A percentile compares a stretch with the other conserved stretches of the same genome.
Conservation (phyloP, 2,888 invertebrate species). For the Polyommatus icarus region DNA sequence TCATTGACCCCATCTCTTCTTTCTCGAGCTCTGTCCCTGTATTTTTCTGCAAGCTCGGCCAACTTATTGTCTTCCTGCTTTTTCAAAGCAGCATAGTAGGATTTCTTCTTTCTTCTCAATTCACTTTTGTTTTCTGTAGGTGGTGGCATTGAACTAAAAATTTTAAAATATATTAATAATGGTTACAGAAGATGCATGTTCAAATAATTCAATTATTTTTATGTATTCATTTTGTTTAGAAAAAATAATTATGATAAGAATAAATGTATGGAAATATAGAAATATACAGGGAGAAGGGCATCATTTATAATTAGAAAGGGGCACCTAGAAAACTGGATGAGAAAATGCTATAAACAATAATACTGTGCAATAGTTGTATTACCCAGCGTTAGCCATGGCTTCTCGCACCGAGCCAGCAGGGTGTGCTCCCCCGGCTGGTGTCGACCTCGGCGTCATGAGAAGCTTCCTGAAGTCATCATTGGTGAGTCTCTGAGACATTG, state of each 20-base stretch:
- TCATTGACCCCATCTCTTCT: conserved; percentile 93
- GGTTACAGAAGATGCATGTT: neutral
- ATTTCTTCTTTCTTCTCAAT: conserved; percentile 94
- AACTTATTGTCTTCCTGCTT: conserved; percentile 97
- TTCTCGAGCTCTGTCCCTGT: conserved; percentile 94
- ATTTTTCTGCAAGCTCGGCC: conserved; percentile 96
- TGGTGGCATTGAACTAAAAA: conserved; percentile 68
- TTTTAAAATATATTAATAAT: conserved; percentile 39
- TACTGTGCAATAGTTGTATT: conserved; percentile 41
- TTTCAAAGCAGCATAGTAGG: conserved; percentile 95
- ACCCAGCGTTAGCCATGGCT: conserved; percentile 84
- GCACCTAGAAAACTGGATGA: too few species aligned
- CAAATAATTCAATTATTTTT: neutral
- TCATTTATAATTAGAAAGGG: too few species aligned
- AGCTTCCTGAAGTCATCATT: conserved; percentile 98
- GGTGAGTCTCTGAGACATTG: conserved; percentile 90
- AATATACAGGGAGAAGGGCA: too few species aligned
- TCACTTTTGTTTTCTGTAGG: conserved; percentile 88
- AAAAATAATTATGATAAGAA: too few species aligned
- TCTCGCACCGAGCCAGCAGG: conserved; percentile 83
- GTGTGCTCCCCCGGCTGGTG: conserved; percentile 78
- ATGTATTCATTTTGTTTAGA: too few species aligned
- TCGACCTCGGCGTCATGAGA: conserved; percentile 95
- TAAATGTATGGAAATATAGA: too few species aligned
- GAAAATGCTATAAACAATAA: too few species aligned